Percentiles rank a stretch among this genome's conserved stretches.
These are phyloP conservation scores for Philaethria dido DNA, from an alignment of 2,888 invertebrate genomes.

Conservation along the genomic window DNA sequence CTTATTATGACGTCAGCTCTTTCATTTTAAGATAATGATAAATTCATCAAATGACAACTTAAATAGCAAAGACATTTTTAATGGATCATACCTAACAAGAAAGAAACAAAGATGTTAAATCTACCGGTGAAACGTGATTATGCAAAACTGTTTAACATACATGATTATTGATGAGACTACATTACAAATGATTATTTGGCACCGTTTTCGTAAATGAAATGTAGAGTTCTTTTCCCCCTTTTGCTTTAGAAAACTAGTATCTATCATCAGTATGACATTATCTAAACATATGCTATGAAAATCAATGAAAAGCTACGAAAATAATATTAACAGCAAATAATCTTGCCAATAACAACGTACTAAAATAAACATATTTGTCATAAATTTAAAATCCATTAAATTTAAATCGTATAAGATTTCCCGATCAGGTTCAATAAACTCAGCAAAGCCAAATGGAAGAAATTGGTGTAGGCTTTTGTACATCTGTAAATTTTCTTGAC, in stretches of 20 bases:
- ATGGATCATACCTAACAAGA: neutral
- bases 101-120: neutral
- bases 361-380: neutral
- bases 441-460: neutral
- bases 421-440: neutral
- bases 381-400: neutral
- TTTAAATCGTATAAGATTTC: neutral
- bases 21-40: neutral
- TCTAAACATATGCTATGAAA: neutral
- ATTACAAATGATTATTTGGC: conserved; percentile 6
- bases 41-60: neutral
- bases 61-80: neutral
- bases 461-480: no score
- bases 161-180: conserved; percentile 10
- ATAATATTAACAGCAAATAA: neutral
- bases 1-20: neutral
- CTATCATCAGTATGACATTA: neutral
- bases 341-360: neutral
- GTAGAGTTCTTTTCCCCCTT: neutral
- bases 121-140: neutral
- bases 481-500: neutral
- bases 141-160: conserved; percentile 1
- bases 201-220: neutral
- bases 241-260: neutral
- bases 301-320: neutral